A percentile compares a stretch with the other conserved stretches of the same genome.
Conservation (phyloP, 1,140 invertebrate species). For the Zelostemma sp. region DNA sequence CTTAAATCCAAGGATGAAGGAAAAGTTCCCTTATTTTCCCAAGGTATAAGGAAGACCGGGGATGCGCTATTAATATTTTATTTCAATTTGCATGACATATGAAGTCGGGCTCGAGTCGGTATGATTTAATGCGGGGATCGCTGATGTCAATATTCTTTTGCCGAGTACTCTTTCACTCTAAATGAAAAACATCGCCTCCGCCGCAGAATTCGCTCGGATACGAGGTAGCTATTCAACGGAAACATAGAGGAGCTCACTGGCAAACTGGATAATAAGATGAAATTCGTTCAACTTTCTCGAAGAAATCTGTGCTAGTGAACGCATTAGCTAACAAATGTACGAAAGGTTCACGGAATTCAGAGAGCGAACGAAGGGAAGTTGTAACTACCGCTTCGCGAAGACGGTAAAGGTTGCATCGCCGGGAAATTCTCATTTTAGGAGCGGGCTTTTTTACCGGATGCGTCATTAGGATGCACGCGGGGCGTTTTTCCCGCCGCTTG, state of each 20-base stretch:
- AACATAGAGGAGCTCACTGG: constrained; percentile 30
- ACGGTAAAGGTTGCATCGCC: constrained; percentile 25
- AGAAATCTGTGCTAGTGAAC: constrained; percentile 27
- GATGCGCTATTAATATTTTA: constrained; percentile 29
- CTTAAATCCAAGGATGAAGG: constrained; percentile 23
- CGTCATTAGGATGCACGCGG: constrained; percentile 26
- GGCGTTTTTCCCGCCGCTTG: constrained; percentile 14
- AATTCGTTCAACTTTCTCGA: constrained; percentile 45
- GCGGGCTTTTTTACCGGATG: constrained; percentile 27
- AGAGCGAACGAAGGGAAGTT: constrained; percentile 17
- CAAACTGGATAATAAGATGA: constrained; percentile 53
- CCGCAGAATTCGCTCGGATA: constrained; percentile 10
- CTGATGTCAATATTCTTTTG: neutral
- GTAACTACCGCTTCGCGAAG: constrained; percentile 22
- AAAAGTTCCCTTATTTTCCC: constrained; percentile 28
- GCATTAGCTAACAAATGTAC: constrained; percentile 19
- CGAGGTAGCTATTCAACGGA: constrained; percentile 37
- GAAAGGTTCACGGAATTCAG: constrained; percentile 21
- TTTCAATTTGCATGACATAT: constrained; percentile 31
- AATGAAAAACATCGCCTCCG: constrained; percentile 14
- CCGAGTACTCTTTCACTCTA: neutral
- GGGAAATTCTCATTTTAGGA: constrained; percentile 35
- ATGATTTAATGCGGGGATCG: constrained; percentile 23
- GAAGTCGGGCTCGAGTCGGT: neutral
- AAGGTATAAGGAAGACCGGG: constrained; percentile 9